A percentile compares a stretch with the other conserved stretches of the same genome.
Conservation (phyloP, 92 coral and sea anemone species). For the Palythoa heliodiscus region DNA sequence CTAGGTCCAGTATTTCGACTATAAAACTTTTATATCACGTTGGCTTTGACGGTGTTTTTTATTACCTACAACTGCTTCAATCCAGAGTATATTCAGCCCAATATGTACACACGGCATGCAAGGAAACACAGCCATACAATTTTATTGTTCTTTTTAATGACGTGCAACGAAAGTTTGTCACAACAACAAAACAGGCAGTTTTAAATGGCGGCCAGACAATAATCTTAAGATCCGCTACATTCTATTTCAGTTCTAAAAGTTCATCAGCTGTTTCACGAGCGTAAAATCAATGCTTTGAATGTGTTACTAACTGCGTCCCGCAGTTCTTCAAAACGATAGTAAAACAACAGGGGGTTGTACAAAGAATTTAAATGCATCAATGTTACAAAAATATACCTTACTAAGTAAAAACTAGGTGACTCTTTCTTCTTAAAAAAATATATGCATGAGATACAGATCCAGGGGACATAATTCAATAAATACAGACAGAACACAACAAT, state of each 20-base stretch:
- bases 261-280: neutral
- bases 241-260: neutral
- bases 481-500: neutral
- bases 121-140: too few relatives aligned
- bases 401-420: conserved; percentile 5
- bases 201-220: too few relatives aligned
- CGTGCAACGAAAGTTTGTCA: too few relatives aligned
- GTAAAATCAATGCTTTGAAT: neutral
- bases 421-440: neutral
- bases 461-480: conserved; percentile 9
- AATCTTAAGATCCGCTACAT: too few relatives aligned
- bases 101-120: too few relatives aligned
- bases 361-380: neutral
- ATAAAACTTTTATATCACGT: too few relatives aligned
- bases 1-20: too few relatives aligned
- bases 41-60: too few relatives aligned
- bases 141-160: too few relatives aligned
- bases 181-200: too few relatives aligned
- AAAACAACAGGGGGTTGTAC: conserved; percentile 4
- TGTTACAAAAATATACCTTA: conserved; percentile 14
- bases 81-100: too few relatives aligned
- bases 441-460: neutral
- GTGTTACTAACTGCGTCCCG: conserved; percentile 9
- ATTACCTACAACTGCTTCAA: too few relatives aligned
- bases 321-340: conserved; percentile 11